Evolutionary conservation across 2,797 vertebrate species (phyloP).

Genomic region (Tinamus major): DNA sequence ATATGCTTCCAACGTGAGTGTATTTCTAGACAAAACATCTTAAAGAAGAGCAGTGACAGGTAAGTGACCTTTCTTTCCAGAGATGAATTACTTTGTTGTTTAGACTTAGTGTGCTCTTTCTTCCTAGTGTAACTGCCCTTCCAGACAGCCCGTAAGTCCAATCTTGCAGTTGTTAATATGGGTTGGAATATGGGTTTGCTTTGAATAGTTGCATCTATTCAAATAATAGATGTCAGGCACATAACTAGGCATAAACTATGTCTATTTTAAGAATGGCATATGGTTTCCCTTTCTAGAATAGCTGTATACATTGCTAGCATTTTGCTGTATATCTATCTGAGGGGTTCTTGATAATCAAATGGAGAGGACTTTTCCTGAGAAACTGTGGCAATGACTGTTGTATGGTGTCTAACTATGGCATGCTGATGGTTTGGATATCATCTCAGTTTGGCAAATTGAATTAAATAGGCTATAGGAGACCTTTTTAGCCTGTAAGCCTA

Average conservation of each 20-base stretch:
- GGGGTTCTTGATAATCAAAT: neutral
- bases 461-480: neutral
- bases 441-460: neutral
- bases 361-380: neutral
- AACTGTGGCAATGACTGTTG: accelerated
- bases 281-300: neutral
- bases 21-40: neutral
- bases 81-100: neutral
- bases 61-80: neutral
- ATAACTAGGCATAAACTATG: neutral
- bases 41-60: neutral
- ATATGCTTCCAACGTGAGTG: neutral
- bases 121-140: too few species aligned
- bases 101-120: accelerated
- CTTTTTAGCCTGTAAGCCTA: neutral
- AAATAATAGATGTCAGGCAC: neutral
- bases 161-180: neutral
- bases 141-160: too few species aligned
- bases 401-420: accelerated
- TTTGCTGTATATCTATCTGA: neutral
- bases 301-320: neutral
- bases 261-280: neutral
- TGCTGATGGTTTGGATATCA: neutral
- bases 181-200: neutral
- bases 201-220: neutral